Evolutionary conservation across 2,888 invertebrate species (phyloP).

Genomic region (Troilus luridus): DNA sequence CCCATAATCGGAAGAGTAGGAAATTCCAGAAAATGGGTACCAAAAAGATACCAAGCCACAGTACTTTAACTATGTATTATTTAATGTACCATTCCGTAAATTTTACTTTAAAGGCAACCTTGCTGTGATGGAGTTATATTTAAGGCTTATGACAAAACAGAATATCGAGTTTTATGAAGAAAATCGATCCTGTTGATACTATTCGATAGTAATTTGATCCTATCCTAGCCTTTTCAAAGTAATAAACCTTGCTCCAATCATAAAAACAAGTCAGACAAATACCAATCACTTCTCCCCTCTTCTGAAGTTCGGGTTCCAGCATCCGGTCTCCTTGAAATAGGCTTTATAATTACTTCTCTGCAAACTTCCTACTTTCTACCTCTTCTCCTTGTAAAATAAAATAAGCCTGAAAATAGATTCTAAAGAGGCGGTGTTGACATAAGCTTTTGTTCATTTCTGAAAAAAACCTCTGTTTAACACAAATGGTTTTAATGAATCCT

Average conservation of each 20-base stretch:
- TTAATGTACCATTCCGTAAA: too few relatives aligned
- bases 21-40: too few relatives aligned
- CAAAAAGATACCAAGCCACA: too few relatives aligned
- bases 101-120: too few relatives aligned
- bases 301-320: background rate
- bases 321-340: background rate
- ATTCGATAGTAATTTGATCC: background rate
- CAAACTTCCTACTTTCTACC: constrained; percentile 1
- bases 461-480: background rate
- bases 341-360: constrained; percentile 17
- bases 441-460: background rate
- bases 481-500: background rate
- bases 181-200: background rate
- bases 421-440: background rate
- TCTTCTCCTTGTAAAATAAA: background rate
- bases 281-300: background rate
- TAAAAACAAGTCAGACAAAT: background rate
- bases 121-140: too few relatives aligned
- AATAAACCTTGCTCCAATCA: background rate
- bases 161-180: too few relatives aligned
- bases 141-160: too few relatives aligned
- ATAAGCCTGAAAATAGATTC: background rate
- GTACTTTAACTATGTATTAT: too few relatives aligned
- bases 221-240: background rate
- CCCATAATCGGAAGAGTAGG: too few relatives aligned